A percentile compares a stretch with the other conserved stretches of the same genome.
These are phyloP conservation scores for Sminthurides aquaticus DNA, from an alignment of 2,888 invertebrate species.

Conservation along the genomic window DNA sequence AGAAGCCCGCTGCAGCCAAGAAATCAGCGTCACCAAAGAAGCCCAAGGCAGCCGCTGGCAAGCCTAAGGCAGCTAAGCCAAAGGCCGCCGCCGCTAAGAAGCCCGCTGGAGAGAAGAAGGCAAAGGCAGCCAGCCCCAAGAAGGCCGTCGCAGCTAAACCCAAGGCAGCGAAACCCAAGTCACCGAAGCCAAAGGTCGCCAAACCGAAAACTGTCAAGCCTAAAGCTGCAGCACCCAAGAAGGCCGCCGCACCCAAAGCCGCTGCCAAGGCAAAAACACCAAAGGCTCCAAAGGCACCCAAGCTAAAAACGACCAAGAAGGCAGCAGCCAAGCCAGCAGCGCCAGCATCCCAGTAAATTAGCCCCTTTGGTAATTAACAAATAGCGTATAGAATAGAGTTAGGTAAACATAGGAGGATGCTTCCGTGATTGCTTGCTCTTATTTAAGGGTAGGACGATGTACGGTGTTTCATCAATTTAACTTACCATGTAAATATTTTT, in stretches of 20 bases:
- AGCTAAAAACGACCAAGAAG: slow-evolving; percentile 29
- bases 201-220: slow-evolving; percentile 4
- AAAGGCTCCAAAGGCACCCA: slow-evolving; percentile 28
- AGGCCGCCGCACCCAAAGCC: neutral
- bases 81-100: slow-evolving; percentile 10
- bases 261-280: slow-evolving; percentile 13
- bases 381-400: too few relatives aligned
- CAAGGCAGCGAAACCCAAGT: neutral
- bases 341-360: neutral
- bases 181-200: slow-evolving; percentile 12
- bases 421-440: too few relatives aligned
- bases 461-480: too few relatives aligned
- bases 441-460: too few relatives aligned
- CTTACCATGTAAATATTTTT: too few relatives aligned
- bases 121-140: slow-evolving; percentile 14
- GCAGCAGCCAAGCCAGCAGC: slow-evolving; percentile 1
- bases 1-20: slow-evolving; percentile 25
- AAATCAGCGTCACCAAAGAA: slow-evolving; percentile 8
- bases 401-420: too few relatives aligned
- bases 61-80: neutral
- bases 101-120: slow-evolving; percentile 4
- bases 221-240: neutral
- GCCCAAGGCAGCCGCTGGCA: neutral
- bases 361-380: too few relatives aligned
- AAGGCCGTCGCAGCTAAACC: slow-evolving; percentile 14